These are phyloP conservation scores for Anoplius nigerrimus DNA, from an alignment of 2,888 invertebrate genomes.

Conservation along the genomic window DNA sequence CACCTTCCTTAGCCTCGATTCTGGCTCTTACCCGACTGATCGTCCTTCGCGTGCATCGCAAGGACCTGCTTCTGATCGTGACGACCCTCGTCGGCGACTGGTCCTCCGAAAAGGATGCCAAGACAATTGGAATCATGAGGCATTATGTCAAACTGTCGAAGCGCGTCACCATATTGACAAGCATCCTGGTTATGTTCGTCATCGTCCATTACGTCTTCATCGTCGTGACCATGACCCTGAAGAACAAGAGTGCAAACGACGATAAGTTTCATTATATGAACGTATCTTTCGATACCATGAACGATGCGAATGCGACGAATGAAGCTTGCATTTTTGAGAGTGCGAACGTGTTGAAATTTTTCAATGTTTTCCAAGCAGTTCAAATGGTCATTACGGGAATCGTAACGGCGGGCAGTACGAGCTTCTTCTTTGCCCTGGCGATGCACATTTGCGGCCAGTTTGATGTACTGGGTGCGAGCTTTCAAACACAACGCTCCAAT, in stretches of 20 bases:
- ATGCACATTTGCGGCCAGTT: conserved; percentile 70
- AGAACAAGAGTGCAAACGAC: background rate
- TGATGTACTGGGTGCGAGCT: conserved; percentile 50
- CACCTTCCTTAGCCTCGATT: conserved; percentile 43
- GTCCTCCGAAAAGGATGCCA: conserved; percentile 14
- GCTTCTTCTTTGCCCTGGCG: conserved; percentile 60
- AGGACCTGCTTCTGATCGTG: background rate
- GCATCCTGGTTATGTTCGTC: conserved; percentile 18
- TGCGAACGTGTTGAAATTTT: too few relatives aligned
- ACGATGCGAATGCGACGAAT: background rate
- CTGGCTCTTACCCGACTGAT: conserved; percentile 53
- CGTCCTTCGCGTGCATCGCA: conserved; percentile 38
- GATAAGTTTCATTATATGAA: background rate
- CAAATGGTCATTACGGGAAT: conserved; percentile 12
- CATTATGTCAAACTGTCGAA: background rate
- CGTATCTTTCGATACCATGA: background rate
- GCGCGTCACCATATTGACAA: conserved; percentile 23
- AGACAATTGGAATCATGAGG: conserved; percentile 5
- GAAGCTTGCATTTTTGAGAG: too few relatives aligned
- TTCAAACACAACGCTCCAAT: background rate
- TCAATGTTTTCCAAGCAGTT: conserved; percentile 9
- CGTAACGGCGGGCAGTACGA: conserved; percentile 50
- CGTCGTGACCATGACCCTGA: background rate
- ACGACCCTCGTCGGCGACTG: background rate
- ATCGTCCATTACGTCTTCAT: conserved; percentile 3